Evolutionary conservation across 2,888 invertebrate species (phyloP), one percentile per base, ranked within the genome.

Genomic region (Trachelus tabidus): DNA sequence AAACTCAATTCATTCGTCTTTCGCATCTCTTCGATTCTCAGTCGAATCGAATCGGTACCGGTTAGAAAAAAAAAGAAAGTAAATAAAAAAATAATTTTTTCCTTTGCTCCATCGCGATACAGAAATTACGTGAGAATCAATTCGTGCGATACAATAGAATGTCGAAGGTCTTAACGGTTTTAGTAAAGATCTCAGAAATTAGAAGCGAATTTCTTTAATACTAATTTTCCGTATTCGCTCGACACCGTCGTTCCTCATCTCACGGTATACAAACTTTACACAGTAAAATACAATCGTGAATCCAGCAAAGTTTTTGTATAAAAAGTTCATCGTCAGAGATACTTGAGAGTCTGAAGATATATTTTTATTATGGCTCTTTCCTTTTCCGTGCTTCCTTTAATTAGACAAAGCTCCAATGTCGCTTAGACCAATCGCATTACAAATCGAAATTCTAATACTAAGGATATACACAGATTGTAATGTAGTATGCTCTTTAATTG

Each of bases 221-320:
- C 2, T 23, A 56, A 56, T 71, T 71, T 0, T 71, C 31, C 3
- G 71, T 69, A 34, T 35, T 33, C 35, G 11, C 0, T 35, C 74
- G 37, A 34, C 35, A 1, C 23, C 71, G 4, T 12, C 15, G 4
- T 74, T 12, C 4, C 23, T 23, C 69, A 69, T 12, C 12, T 30
- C n/a, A 23, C 34, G 30, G n/a, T 30, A n/a, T 74, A 74, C 35
- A 35, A 74, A 74, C 35, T 9, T 74, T 34, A 74, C 74, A 74
- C 30, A 6, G 34, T 74, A 74, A 71, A 74, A 74, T 74, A 74
- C 74, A 74, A 34, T 34, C 74, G 74, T 23, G 12, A 35, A 35
- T 34, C 35, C 35, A 4, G 1, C 35, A 74, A 34, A 35, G 35
- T 33, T 34, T 40, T 9, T 74, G 34, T 74, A 74, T 74, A 74